These are phyloP conservation scores for Tenthredo notha DNA, from an alignment of 2,888 invertebrate species.

Conservation along the genomic window DNA sequence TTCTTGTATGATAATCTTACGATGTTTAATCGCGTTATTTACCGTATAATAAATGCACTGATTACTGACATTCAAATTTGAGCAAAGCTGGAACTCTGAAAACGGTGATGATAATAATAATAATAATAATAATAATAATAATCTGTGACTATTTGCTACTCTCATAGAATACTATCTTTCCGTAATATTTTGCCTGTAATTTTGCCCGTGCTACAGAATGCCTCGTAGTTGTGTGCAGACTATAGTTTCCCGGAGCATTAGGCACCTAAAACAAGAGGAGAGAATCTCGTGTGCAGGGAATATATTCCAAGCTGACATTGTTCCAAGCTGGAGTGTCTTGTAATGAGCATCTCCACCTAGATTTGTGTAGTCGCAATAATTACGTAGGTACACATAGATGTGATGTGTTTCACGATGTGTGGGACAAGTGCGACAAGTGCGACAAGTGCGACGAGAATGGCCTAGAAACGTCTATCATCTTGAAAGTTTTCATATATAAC, in stretches of 20 bases:
- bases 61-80: background rate
- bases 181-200: background rate
- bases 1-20: background rate
- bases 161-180: background rate
- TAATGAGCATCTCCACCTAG: constrained; percentile 33
- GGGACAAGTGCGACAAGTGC: background rate
- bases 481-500: background rate
- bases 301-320: constrained; percentile 14
- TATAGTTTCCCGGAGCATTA: constrained; percentile 3
- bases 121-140: no score
- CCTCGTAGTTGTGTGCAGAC: background rate
- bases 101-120: background rate
- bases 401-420: background rate
- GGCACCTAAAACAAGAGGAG: background rate
- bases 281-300: constrained; percentile 14
- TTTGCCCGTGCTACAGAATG: background rate
- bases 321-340: constrained; percentile 18
- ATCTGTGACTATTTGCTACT: background rate
- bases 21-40: background rate
- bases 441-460: constrained; percentile 3
- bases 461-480: constrained; percentile 24
- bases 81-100: background rate
- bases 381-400: background rate
- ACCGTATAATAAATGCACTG: background rate
- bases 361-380: constrained; percentile 29